phyloP scores from a whole-genome alignment of 2,888 invertebrate genomes.

The Neoscelio sp. region DNA sequence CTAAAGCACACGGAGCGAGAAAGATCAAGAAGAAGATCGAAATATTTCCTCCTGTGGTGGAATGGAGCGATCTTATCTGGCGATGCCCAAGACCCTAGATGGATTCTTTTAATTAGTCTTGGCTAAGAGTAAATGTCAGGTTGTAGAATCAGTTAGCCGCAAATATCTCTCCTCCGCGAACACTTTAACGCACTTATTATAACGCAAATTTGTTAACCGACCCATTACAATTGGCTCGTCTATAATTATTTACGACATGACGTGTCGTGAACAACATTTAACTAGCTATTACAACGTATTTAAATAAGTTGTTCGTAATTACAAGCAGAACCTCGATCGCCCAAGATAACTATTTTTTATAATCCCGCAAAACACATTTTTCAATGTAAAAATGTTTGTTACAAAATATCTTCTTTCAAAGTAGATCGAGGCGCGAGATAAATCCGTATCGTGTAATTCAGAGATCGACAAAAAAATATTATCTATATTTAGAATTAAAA shows the following conservation, averaged over 20 bases:
- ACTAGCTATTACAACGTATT: constrained; percentile 58
- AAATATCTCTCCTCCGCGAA: constrained; percentile 41
- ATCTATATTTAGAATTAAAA: not conserved
- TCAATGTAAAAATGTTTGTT: not conserved
- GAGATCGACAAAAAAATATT: too few relatives aligned
- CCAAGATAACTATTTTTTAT: not conserved
- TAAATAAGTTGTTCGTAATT: constrained; percentile 65
- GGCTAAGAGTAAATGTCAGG: constrained; percentile 74
- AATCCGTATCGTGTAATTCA: too few relatives aligned
- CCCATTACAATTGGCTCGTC: constrained; percentile 63
- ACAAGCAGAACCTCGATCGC: too few relatives aligned
- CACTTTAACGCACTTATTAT: constrained; percentile 60
- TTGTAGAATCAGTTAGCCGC: constrained; percentile 67
- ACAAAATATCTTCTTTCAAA: not conserved
- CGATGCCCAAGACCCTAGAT: constrained; percentile 68
- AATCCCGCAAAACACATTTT: not conserved
- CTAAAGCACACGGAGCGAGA: constrained; percentile 20
- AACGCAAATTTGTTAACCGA: constrained; percentile 64
- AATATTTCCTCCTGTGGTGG: constrained; percentile 62
- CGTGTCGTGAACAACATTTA: constrained; percentile 40
- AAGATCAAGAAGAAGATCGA: constrained; percentile 62
- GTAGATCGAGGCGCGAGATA: too few relatives aligned
- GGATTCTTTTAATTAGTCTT: constrained; percentile 81
- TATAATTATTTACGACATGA: constrained; percentile 57
- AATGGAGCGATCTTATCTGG: constrained; percentile 72